Percentiles rank a stretch among this genome's conserved stretches.
These are phyloP conservation scores for Amitus sp. DNA, from an alignment of 2,888 invertebrate species.

Conservation along the genomic window DNA sequence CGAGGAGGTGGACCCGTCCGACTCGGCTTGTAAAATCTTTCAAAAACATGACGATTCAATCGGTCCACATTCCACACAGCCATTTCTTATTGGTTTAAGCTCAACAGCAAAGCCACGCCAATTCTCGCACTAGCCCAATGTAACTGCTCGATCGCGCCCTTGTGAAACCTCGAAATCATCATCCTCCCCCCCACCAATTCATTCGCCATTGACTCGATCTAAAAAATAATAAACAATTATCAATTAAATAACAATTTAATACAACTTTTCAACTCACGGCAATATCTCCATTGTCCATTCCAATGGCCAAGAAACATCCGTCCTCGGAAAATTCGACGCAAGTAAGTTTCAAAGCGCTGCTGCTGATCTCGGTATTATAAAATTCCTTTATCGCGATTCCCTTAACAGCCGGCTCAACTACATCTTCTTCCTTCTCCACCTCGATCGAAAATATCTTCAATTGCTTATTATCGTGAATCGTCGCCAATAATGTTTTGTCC, in stretches of 20 bases:
- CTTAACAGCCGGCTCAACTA: no score
- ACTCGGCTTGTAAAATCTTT: constrained; percentile 40
- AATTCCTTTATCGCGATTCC: no score
- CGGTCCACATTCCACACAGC: constrained; percentile 64
- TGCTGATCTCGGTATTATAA: no score
- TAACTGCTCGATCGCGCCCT: constrained; percentile 50
- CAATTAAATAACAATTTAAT: no score
- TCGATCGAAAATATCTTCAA: constrained; percentile 46
- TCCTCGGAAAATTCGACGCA: constrained; percentile 67
- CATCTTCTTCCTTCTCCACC: constrained; percentile 25
- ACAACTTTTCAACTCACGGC: constrained; percentile 67
- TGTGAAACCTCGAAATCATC: constrained; percentile 49
- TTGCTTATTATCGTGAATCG: constrained; percentile 44
- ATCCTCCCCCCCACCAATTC: neutral
- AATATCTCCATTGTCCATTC: constrained; percentile 72
- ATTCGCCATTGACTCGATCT: constrained; percentile 51
- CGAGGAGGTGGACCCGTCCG: constrained; percentile 50
- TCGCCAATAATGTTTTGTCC: constrained; percentile 45
- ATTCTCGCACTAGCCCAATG: constrained; percentile 53
- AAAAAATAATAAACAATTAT: no score
- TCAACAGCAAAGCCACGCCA: constrained; percentile 52
- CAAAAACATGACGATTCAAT: constrained; percentile 43
- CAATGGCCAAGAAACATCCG: constrained; percentile 72
- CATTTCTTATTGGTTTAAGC: constrained; percentile 55
- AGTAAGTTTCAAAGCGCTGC: no score